Evolutionary conservation across 1,140 invertebrate species (phyloP), one percentile per base, ranked within the genome.

Genomic region (Drosophila biarmipes): DNA sequence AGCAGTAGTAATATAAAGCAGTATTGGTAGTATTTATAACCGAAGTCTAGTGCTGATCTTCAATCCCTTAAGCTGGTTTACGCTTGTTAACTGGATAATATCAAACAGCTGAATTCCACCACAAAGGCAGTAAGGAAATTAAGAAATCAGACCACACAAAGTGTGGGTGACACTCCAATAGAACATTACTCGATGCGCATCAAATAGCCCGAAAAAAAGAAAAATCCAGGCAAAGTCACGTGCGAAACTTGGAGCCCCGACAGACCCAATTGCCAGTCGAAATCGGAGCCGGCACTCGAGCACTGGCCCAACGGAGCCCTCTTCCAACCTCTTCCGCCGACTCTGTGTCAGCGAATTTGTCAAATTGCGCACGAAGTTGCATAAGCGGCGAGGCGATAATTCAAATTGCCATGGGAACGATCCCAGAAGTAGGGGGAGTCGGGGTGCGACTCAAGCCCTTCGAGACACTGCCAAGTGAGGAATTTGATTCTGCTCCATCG

Each of bases 331-430:
- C 12, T 14, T 14, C 6, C 45, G 24, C 6, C 21, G 43, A 15
- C 42, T 68, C 35, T 29, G 46, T 68, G 45, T 68, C 58, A 64
- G 71, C 56, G 38, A 71, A 67, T 61, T 69, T 52, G 52, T 80
- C 58, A 59, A 77, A 73, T 80, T 80, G 57, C 45, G 62, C 78
- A 77, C 73, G 61, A 81, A 77, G 52, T 80, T 80, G 78, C 78
- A 73, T 46, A 80, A 72, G 51, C n/a, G 48, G 63, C 24, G 24
- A 24, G 24, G 34, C 45, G 56, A 38, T 63, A 63, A 59, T 55
- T 38, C n/a, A 21, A n/a, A 38, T 59, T 55, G 57, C 34, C 49
- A 7, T 61, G 52, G 57, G 52, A 61, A 56, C 34, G 21, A 14
- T 14, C 12, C 21, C 11, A 11, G 37, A 10, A 12, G 21, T 12